phyloP scores from a whole-genome alignment of 1,140 invertebrate genomes.

The Aphelenchoides avenae region DNA sequence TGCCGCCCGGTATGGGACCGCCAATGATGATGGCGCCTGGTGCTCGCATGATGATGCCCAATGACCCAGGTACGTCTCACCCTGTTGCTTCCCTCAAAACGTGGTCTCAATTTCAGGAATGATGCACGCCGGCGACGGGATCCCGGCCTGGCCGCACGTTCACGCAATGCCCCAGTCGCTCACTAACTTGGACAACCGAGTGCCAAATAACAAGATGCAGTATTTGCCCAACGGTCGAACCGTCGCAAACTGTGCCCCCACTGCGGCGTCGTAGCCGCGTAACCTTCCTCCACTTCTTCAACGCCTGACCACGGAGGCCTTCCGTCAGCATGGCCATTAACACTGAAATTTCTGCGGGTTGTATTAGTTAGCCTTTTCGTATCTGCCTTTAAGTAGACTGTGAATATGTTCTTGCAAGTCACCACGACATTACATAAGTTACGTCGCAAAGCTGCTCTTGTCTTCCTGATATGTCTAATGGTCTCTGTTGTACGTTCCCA shows the following conservation, averaged over 20 bases:
- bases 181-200: conserved; percentile 19
- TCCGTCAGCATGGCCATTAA: neutral
- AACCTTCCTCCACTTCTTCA: neutral
- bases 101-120: conserved; percentile 13
- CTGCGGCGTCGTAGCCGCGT: neutral
- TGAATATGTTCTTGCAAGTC: neutral
- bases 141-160: neutral
- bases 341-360: neutral
- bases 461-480: too few relatives aligned
- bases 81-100: neutral
- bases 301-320: neutral
- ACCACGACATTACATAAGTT: too few relatives aligned
- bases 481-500: too few relatives aligned
- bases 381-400: neutral
- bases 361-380: neutral
- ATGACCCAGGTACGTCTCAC: neutral
- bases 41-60: neutral
- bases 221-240: conserved; percentile 16
- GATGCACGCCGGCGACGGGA: conserved; percentile 10
- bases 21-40: neutral
- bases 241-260: neutral
- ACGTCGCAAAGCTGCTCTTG: too few relatives aligned
- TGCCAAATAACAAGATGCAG: conserved; percentile 24
- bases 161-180: conserved; percentile 21
- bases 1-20: neutral